Conservation (phyloP, 2,797 vertebrate species). For the Naso thynnoides region DNA sequence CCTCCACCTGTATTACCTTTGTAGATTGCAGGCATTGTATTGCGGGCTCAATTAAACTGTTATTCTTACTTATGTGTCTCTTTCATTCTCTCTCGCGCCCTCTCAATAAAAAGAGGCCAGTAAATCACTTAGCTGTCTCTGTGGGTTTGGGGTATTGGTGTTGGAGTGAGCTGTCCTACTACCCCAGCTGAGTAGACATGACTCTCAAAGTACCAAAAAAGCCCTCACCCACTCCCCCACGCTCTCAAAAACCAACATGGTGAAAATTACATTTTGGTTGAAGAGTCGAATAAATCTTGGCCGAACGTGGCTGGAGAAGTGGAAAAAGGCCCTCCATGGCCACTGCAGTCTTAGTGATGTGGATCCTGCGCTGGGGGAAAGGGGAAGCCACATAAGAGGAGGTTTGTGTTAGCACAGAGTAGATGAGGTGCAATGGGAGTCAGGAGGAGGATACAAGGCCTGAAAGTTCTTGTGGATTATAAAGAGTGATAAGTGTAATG, state of each 20-base stretch:
- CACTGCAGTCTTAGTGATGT: constrained; percentile 73
- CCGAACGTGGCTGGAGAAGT: constrained; percentile 73
- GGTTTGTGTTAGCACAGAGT: constrained; percentile 78
- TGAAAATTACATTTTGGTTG: constrained; percentile 83
- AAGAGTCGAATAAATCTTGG: constrained; percentile 83
- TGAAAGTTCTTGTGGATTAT: constrained; percentile 69
- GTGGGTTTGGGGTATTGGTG: constrained; percentile 78
- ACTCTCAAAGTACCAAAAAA: constrained; percentile 61
- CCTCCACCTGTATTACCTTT: constrained; percentile 73
- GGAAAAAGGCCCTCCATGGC: constrained; percentile 74
- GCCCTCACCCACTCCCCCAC: constrained; percentile 52
- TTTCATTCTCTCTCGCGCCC: constrained; percentile 65
- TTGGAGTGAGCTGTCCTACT: constrained; percentile 74
- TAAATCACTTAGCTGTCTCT: constrained; percentile 81
- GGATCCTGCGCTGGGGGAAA: constrained; percentile 63
- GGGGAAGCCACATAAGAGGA: constrained; percentile 81
- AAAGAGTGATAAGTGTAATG: constrained; percentile 73
- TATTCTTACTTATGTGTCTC: constrained; percentile 80
- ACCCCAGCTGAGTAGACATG: constrained; percentile 72
- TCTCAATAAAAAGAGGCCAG: constrained; percentile 77
- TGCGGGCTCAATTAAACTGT: constrained; percentile 75
- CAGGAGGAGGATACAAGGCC: constrained; percentile 56
- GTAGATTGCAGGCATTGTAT: constrained; percentile 61
- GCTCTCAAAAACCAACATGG: constrained; percentile 80
- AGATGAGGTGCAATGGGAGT: constrained; percentile 74